These are phyloP conservation scores for Entomobrya multifasciata DNA, from an alignment of 2,888 invertebrate genomes.

Conservation along the genomic window DNA sequence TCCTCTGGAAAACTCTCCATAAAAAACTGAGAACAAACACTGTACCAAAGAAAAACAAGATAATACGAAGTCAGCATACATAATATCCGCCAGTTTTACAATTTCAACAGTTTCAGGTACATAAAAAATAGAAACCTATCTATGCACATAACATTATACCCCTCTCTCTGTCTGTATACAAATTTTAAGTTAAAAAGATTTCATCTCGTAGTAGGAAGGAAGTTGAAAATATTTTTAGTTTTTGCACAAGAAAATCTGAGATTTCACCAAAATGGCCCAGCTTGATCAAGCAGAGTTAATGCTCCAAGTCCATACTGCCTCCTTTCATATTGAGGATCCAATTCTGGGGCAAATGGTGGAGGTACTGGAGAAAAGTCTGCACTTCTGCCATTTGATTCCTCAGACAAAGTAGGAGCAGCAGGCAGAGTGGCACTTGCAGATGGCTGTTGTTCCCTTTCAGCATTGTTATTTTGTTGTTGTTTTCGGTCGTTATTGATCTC, in stretches of 20 bases:
- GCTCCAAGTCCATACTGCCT: conserved; percentile 51
- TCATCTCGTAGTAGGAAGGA: too few relatives aligned
- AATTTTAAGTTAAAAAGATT: too few relatives aligned
- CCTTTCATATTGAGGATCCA: conserved; percentile 59
- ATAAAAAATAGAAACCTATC: too few relatives aligned
- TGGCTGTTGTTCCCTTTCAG: background rate
- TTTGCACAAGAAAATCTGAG: too few relatives aligned
- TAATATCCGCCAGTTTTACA: too few relatives aligned
- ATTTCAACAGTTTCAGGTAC: background rate
- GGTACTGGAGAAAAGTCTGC: conserved; percentile 32
- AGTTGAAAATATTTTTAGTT: background rate
- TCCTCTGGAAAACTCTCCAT: too few relatives aligned
- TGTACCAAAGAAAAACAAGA: too few relatives aligned
- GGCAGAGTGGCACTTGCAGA: background rate
- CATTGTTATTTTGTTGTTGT: background rate
- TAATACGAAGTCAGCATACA: too few relatives aligned
- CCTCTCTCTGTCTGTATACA: too few relatives aligned
- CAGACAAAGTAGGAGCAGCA: background rate
- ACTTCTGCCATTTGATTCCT: conserved; percentile 1
- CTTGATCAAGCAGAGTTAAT: conserved; percentile 66
- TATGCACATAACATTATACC: too few relatives aligned
- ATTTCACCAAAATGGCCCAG: conserved; percentile 62
- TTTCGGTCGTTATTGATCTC: conserved; percentile 16
- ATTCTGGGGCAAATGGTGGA: conserved; percentile 70
- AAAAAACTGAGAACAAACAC: too few relatives aligned